Base-by-base conservation (phyloP, 2,888 invertebrate species). In the Thecophora atra region DNA sequence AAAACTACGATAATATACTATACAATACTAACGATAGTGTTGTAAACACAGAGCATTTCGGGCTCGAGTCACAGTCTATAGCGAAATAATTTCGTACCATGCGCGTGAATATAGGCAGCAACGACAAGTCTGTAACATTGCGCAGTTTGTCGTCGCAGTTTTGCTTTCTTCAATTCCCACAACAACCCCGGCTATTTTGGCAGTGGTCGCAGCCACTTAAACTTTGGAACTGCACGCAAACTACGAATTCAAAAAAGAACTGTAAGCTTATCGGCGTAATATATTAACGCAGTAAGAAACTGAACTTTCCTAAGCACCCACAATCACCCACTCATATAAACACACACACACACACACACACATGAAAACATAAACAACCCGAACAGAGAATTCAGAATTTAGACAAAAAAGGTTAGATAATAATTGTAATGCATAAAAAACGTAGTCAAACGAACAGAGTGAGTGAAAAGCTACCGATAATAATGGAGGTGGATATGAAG, bases 391-490 rank as follows among this genome's bases (percentile, higher is more conserved):
- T 58, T 58, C 13, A 51, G 63, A 70, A 70, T 63, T 70, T 70
- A 70, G 72, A 67, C 72, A 74, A 72, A 63, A 19, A 70, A 74
- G 72, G 66, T 74, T 70, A 70, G 70, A 63, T 70, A 70, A 70
- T 70, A 70, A 70, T 70, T 73, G 71, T 64, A 68, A 52, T 19
- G 66, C 54, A 70, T n/a, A 72, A 66, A 63, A 58, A 72, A 24
- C 30, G 47, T 62, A 47, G 47, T 62, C 62, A 60, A 72, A 44
- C 62, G 24, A 70, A 51, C 52, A n/a, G 66, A 56, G 37, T 42
- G 52, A 21, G 44, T 19, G 52, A 52, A 62, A 63, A n/a, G 62
- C 37, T 63, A 8, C 7, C 4, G 30, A 63, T 21, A 28, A 28
- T 3, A 73, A 72, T 73, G 72, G 73, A 71, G 73, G 47, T 72